A percentile compares a stretch with the other conserved stretches of the same genome.
Evolutionary conservation across 2,888 invertebrate genomes (phyloP).

Genomic region (Ornithoptera priamus): DNA sequence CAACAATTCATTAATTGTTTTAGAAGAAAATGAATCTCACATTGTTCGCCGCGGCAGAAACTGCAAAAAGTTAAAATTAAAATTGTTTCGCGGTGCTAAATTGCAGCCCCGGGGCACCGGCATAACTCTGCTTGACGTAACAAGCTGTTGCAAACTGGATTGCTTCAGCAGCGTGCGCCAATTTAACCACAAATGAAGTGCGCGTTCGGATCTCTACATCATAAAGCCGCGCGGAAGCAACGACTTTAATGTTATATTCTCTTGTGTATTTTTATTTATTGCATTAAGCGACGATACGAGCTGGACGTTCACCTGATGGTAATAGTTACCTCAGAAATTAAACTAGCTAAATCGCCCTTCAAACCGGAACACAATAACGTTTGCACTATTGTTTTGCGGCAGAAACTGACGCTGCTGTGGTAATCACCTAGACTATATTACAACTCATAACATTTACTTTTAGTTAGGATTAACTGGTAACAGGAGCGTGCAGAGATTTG

Average conservation of each 20-base stretch:
- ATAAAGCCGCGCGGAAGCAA: neutral
- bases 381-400: too few species aligned
- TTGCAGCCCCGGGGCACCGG: constrained; percentile 12
- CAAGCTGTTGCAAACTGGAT: constrained; percentile 28
- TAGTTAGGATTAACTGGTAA: too few species aligned
- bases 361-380: too few species aligned
- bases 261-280: neutral
- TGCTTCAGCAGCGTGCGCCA: constrained; percentile 15
- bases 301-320: too few species aligned
- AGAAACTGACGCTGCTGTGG: too few species aligned
- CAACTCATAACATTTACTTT: too few species aligned
- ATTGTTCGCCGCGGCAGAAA: neutral
- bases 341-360: too few species aligned
- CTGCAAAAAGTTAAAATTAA: constrained; percentile 24
- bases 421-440: too few species aligned
- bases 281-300: too few species aligned
- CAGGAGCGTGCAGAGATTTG: too few species aligned
- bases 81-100: constrained; percentile 22
- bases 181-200: constrained; percentile 26
- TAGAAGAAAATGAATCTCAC: neutral
- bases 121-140: constrained; percentile 25
- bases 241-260: neutral
- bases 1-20: neutral
- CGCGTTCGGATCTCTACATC: constrained; percentile 15
- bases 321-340: too few species aligned